Evolutionary conservation across 2,797 vertebrate genomes (phyloP).

Genomic region (Catharus ustulatus): DNA sequence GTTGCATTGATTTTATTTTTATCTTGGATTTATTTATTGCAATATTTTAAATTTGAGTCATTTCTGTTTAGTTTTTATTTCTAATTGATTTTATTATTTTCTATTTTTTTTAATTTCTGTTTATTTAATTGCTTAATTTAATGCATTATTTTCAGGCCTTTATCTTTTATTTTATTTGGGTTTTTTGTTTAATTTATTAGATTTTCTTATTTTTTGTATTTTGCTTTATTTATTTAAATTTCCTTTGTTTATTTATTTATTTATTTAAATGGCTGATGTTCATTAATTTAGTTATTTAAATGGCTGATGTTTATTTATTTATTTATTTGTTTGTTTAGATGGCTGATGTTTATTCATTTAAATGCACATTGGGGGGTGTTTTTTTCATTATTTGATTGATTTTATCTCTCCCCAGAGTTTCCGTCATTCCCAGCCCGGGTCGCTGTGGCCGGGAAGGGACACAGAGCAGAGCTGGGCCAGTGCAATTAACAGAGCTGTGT

Average conservation of each 20-base stretch:
- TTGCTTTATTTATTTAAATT: not conserved
- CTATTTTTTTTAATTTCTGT: not conserved
- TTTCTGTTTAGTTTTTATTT: not conserved
- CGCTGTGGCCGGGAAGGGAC: too few relatives aligned
- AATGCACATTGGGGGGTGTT: too few relatives aligned
- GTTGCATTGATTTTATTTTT: not conserved
- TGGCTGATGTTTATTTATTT: too few relatives aligned
- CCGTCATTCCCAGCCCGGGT: too few relatives aligned
- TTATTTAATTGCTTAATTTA: not conserved
- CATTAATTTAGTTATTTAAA: not conserved
- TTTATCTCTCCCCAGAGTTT: too few relatives aligned
- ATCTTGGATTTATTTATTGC: too few relatives aligned
- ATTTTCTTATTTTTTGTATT: not conserved
- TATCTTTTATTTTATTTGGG: not conserved
- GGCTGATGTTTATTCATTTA: not conserved
- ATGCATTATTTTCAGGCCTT: rapidly evolving
- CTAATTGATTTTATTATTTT: not conserved
- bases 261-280: not conserved
- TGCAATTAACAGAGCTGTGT: too few relatives aligned
- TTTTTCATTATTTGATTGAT: too few relatives aligned
- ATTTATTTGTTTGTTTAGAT: too few relatives aligned
- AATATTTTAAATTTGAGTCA: not conserved
- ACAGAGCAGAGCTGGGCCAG: too few relatives aligned
- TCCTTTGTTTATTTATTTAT: not conserved
- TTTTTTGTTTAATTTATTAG: not conserved